Base-by-base conservation (phyloP, 2,888 invertebrate genomes). In the Scelioninae gen. 2 region DNA sequence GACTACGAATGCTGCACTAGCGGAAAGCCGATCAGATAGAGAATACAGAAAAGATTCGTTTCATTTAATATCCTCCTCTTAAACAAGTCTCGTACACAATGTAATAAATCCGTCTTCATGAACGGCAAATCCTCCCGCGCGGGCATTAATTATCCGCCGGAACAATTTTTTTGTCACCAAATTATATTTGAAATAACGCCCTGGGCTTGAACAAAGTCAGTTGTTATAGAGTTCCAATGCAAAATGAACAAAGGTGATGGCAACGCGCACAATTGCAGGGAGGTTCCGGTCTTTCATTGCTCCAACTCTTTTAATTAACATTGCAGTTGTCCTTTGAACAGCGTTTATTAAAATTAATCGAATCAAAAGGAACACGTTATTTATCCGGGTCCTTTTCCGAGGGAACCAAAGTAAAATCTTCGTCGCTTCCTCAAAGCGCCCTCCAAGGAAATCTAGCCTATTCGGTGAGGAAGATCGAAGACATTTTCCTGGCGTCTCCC, bases 391-490 rank as follows among this genome's bases (percentile, higher is more conserved):
- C 61, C 52, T 58, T 60, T 58, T 65, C 45, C 22, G 37, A 35
- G 35, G 46, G 64, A 65, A 50, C 31, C 60, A 46, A 52, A 65
- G 55, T 55, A 58, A 60, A 65, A 67, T 72, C 61, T 60, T 60
- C 48, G 63, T 57, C 43, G 37, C 50, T 63, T 50, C 37, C 39
- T 61, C 53, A 65, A 73, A 67, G 52, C 65, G 61, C 57, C 55
- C 67, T 73, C 73, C 45, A 57, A 73, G 73, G 73, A 67, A 73
- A 73, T 73, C 67, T 67, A 67, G 61, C 35, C 61, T 60, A 72
- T 60, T 65, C 55, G 60, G 53, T 13, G 72, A 55, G 45, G 64
- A 41, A 58, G 68, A 73, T 65, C 68, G 63, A 68, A 73, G 63
- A 73, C 73, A 69, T 71, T 61, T 35, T 43, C 41, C 63, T 50